Conservation (phyloP, 2,113 vertebrate species). For the Macaca fascicularis region DNA sequence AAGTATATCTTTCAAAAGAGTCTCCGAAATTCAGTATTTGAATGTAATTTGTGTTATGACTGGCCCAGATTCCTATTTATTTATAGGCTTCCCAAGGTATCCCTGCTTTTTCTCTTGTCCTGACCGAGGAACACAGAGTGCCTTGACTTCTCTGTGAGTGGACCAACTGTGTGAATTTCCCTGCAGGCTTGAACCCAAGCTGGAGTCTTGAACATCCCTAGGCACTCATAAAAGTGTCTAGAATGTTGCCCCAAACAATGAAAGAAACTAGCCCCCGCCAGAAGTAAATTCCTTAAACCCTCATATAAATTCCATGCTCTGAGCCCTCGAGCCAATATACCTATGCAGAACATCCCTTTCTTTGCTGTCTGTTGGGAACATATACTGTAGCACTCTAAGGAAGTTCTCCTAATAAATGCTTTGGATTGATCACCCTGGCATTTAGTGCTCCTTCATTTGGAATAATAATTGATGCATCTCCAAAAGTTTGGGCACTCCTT, state of each 20-base stretch:
- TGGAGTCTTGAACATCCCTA: too few species aligned
- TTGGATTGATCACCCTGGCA: fast-evolving
- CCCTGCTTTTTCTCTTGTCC: neutral
- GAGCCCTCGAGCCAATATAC: fast-evolving
- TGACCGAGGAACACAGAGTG: neutral
- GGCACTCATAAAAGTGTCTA: neutral
- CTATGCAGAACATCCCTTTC: neutral
- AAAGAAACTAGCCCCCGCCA: neutral
- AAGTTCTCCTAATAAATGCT: neutral
- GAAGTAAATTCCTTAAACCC: neutral
- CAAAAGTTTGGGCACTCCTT: neutral
- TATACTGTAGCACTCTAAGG: neutral
- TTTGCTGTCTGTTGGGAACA: neutral
- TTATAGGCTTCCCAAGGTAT: neutral
- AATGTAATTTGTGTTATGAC: neutral
- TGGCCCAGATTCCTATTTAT: neutral
- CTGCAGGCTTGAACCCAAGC: neutral
- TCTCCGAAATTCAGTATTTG: neutral
- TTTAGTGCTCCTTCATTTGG: too few species aligned
- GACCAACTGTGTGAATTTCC: neutral
- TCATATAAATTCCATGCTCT: neutral
- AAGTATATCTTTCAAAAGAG: neutral
- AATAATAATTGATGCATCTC: neutral
- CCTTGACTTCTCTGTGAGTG: neutral
- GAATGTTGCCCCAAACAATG: neutral